Evolutionary conservation across 2,888 invertebrate genomes (phyloP).

Genomic region (Pseudanteris insignis): DNA sequence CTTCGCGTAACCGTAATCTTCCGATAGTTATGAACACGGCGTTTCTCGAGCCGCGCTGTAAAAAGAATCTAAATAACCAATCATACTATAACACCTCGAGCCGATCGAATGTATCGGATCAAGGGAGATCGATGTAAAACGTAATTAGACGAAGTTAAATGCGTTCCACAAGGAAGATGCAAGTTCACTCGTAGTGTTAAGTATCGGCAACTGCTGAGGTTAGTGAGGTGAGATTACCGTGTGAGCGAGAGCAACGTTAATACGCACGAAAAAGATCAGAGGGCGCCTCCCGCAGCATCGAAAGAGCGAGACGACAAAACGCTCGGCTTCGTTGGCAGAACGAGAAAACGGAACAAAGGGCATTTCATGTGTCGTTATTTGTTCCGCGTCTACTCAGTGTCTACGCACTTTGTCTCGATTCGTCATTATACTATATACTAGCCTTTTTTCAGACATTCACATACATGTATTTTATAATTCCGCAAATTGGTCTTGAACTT

Average conservation of each 20-base stretch:
- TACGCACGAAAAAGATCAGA: conserved; percentile 10
- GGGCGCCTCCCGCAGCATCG: conserved; percentile 38
- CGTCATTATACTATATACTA: conserved; percentile 43
- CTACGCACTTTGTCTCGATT: conserved; percentile 53
- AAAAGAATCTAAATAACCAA: conserved; percentile 14
- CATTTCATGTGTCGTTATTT: conserved; percentile 62
- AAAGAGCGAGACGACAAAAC: conserved; percentile 46
- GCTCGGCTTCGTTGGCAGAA: conserved; percentile 44
- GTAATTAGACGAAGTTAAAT: conserved; percentile 36
- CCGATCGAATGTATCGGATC: conserved; percentile 12
- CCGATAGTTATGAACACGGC: no score
- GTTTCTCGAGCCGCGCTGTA: no score
- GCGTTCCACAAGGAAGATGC: conserved; percentile 46
- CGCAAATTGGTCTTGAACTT: no score
- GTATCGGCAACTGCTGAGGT: conserved; percentile 49
- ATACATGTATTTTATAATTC: no score
- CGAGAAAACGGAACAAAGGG: conserved; percentile 60
- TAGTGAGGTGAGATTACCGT: conserved; percentile 51
- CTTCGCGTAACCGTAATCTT: no score
- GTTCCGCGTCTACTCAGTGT: conserved; percentile 53
- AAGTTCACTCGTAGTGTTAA: conserved; percentile 47
- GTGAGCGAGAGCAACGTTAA: conserved; percentile 43
- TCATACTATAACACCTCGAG: conserved; percentile 3
- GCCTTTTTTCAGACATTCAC: no score
- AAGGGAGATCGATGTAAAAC: conserved; percentile 25